These are phyloP conservation scores for Operophtera brumata DNA, from an alignment of 2,888 invertebrate species.

Conservation along the genomic window DNA sequence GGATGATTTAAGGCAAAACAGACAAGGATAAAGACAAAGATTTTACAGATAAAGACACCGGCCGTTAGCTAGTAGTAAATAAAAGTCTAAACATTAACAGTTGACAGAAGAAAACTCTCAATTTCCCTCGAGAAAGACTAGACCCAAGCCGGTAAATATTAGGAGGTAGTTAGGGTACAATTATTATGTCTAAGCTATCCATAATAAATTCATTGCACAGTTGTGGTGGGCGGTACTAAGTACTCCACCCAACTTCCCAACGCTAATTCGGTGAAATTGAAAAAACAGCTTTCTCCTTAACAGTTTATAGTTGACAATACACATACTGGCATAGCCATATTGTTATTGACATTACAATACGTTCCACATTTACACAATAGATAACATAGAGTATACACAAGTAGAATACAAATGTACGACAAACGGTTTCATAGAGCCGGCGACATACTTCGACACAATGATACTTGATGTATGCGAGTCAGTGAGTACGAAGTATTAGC, in stretches of 20 bases:
- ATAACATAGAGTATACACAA: conserved; percentile 49
- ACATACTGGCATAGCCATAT: conserved; percentile 28
- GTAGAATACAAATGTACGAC: conserved; percentile 62
- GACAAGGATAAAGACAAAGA: too few relatives aligned
- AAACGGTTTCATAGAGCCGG: conserved; percentile 49
- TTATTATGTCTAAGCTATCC: not conserved
- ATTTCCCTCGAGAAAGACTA: too few relatives aligned
- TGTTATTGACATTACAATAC: conserved; percentile 58
- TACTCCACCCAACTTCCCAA: not conserved
- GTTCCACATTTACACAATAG: conserved; percentile 64
- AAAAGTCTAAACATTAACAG: too few relatives aligned
- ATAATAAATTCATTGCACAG: not conserved
- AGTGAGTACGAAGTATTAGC: conserved; percentile 11
- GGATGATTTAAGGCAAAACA: too few relatives aligned
- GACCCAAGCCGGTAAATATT: too few relatives aligned
- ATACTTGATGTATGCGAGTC: conserved; percentile 32
- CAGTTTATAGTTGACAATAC: conserved; percentile 10
- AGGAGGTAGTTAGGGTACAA: not conserved
- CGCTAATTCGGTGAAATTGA: conserved; percentile 20
- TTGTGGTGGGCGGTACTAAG: not conserved
- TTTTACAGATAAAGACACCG: too few relatives aligned
- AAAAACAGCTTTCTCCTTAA: conserved; percentile 27
- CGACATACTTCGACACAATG: conserved; percentile 54
- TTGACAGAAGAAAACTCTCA: too few relatives aligned
- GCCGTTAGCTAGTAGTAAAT: too few relatives aligned